Conservation (phyloP, 2,797 vertebrate species). For the Bovichtus variegatus region DNA sequence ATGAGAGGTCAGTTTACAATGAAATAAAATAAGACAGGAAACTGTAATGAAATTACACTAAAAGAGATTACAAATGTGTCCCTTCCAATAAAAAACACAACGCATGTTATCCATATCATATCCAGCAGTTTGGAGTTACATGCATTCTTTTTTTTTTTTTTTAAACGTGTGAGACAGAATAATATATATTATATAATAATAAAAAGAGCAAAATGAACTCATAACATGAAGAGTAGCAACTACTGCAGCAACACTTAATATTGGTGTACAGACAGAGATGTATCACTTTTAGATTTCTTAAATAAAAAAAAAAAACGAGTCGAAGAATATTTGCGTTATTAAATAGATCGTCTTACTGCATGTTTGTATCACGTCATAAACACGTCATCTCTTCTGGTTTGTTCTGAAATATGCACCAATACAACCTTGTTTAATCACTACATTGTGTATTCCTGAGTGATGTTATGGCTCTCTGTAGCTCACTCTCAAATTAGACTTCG, state of each 20-base stretch:
- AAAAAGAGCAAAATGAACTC: neutral
- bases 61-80: neutral
- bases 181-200: too few species aligned
- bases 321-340: neutral
- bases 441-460: neutral
- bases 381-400: neutral
- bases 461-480: neutral
- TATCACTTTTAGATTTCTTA: neutral
- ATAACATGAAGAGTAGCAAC: neutral
- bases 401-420: neutral
- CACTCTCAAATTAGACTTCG: neutral
- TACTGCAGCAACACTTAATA: neutral
- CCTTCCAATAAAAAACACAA: neutral
- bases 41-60: neutral
- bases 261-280: neutral
- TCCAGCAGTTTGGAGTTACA: too few species aligned
- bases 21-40: neutral
- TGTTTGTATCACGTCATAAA: neutral
- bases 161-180: conserved; percentile 17
- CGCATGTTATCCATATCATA: neutral
- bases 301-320: neutral
- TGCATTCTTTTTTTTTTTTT: too few species aligned
- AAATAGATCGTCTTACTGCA: too few species aligned
- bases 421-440: neutral
- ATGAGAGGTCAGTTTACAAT: neutral